These are phyloP conservation scores for Luperina testacea DNA, from an alignment of 2,888 invertebrate species.

Conservation along the genomic window DNA sequence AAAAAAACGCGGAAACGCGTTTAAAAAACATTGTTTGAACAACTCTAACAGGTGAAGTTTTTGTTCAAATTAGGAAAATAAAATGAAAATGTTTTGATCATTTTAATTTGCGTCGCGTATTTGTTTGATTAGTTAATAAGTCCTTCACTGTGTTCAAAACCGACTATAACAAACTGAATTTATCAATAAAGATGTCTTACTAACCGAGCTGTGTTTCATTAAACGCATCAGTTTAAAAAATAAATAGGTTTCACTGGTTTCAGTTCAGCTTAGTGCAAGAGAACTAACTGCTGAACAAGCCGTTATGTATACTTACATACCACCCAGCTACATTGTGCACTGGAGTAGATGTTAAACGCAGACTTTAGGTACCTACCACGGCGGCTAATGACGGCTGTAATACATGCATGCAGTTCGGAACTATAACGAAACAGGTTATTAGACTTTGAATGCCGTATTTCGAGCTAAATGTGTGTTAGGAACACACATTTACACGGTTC, in stretches of 20 bases:
- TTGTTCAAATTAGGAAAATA: constrained; percentile 6
- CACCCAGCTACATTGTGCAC: constrained; percentile 43
- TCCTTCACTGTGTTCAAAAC: neutral
- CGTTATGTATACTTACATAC: constrained; percentile 50
- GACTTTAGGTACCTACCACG: constrained; percentile 49
- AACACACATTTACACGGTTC: no score
- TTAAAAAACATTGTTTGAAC: constrained; percentile 25
- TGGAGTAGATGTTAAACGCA: constrained; percentile 46
- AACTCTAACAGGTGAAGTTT: constrained; percentile 4
- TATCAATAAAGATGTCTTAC: constrained; percentile 38
- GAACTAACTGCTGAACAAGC: constrained; percentile 52
- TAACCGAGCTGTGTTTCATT: constrained; percentile 35
- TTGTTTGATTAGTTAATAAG: constrained; percentile 1
- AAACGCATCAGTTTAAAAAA: constrained; percentile 56
- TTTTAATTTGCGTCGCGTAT: neutral
- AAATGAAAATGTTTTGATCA: neutral
- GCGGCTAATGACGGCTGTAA: constrained; percentile 55
- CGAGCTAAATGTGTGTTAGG: constrained; percentile 22
- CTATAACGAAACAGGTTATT: constrained; percentile 43
- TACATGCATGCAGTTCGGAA: constrained; percentile 36
- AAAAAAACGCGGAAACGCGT: constrained; percentile 40
- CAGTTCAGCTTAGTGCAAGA: constrained; percentile 44
- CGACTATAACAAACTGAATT: constrained; percentile 8
- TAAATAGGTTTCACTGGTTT: constrained; percentile 54
- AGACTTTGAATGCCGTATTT: constrained; percentile 39